These are phyloP conservation scores for Falco biarmicus DNA, from an alignment of 2,797 vertebrate species.

Conservation along the genomic window DNA sequence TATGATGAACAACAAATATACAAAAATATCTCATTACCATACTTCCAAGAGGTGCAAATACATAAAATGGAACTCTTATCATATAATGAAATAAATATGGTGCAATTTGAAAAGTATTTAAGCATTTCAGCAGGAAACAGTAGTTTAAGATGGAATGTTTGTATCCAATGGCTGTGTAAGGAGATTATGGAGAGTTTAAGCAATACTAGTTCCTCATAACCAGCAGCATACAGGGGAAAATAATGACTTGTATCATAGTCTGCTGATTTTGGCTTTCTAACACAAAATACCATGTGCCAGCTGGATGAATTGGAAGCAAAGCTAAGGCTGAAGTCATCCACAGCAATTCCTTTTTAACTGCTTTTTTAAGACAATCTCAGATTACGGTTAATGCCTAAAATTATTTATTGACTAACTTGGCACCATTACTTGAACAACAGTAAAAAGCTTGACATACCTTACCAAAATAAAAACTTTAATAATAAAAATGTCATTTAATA, in stretches of 20 bases:
- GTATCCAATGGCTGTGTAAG: neutral
- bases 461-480: neutral
- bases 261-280: neutral
- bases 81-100: constrained; percentile 46
- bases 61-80: constrained; percentile 26
- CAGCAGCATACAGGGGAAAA: neutral
- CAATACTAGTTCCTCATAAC: neutral
- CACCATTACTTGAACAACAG: neutral
- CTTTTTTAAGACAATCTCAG: neutral
- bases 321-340: neutral
- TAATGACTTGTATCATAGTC: neutral
- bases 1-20: neutral
- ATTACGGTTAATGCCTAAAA: neutral
- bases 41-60: neutral
- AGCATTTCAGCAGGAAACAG: constrained; percentile 47
- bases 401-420: neutral
- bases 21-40: neutral
- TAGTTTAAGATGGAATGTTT: neutral
- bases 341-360: neutral
- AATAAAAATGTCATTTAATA: neutral
- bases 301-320: neutral
- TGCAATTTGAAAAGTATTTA: constrained; percentile 60
- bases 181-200: neutral
- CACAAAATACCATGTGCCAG: neutral
- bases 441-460: neutral